Percentiles rank a stretch among this genome's conserved stretches.
These are phyloP conservation scores for Australoheros facetus DNA, from an alignment of 2,797 vertebrate genomes.

Conservation along the genomic window DNA sequence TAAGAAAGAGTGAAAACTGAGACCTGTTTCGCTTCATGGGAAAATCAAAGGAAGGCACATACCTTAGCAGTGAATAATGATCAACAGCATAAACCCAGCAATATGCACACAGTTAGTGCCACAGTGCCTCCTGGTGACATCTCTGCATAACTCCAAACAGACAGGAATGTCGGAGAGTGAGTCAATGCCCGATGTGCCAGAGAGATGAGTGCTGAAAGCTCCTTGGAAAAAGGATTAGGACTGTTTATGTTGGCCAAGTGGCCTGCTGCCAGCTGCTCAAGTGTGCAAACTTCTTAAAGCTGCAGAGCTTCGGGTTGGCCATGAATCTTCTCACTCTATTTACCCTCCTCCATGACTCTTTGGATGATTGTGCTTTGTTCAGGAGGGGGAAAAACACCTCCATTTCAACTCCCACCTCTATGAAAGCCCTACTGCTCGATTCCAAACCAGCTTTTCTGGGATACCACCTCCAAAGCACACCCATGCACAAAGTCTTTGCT, in stretches of 20 bases:
- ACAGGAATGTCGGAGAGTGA: conserved; percentile 62
- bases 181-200: conserved; percentile 70
- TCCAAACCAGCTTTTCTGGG: conserved; percentile 22
- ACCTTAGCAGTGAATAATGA: conserved; percentile 80
- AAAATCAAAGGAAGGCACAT: conserved; percentile 80
- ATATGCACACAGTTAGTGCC: conserved; percentile 31
- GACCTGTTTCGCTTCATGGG: conserved; percentile 77
- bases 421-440: conserved; percentile 23
- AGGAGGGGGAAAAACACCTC: conserved; percentile 39
- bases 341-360: conserved; percentile 59
- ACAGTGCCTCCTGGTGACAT: conserved; percentile 75
- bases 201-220: conserved; percentile 83
- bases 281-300: conserved; percentile 82
- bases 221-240: conserved; percentile 85
- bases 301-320: conserved; percentile 67
- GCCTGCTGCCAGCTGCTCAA: conserved; percentile 78
- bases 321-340: conserved; percentile 69
- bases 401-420: conserved; percentile 26
- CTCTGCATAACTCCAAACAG: conserved; percentile 10
- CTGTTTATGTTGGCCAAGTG: conserved; percentile 83
- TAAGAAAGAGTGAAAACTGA: conserved; percentile 77
- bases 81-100: conserved; percentile 54
- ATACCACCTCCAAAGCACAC: neutral
- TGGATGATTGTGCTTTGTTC: conserved; percentile 69
- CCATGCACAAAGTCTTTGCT: neutral